Percentiles rank a stretch among this genome's conserved stretches.
These are phyloP conservation scores for Catharus minimus DNA, from an alignment of 2,113 vertebrate genomes.

Conservation along the genomic window DNA sequence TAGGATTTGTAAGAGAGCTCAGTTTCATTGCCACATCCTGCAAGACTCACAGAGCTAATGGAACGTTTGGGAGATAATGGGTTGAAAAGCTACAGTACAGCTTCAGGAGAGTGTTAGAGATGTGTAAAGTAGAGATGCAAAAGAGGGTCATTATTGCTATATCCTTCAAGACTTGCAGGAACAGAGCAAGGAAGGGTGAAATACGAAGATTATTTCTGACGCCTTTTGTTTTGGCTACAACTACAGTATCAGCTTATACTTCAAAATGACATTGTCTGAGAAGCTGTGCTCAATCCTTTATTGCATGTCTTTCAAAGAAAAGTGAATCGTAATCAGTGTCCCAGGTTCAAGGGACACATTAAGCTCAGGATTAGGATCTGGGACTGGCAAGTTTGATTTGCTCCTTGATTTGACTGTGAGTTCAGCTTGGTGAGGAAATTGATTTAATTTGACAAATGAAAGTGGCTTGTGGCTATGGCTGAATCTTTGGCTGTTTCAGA, in stretches of 20 bases:
- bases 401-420: neutral
- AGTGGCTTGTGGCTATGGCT: neutral
- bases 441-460: neutral
- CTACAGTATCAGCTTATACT: neutral
- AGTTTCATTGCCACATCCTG: neutral
- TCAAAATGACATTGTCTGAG: neutral
- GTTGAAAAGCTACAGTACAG: neutral
- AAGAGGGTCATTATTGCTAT: neutral
- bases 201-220: neutral
- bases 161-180: neutral
- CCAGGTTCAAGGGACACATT: neutral
- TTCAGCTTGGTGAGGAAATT: neutral
- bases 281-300: neutral
- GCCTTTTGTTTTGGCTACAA: neutral
- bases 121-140: neutral
- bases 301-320: neutral
- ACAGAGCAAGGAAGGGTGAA: neutral
- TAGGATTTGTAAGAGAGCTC: neutral
- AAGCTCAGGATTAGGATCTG: neutral
- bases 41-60: neutral
- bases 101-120: neutral
- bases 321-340: neutral
- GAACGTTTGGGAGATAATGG: neutral
- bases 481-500: neutral
- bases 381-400: neutral